phyloP scores from a whole-genome alignment of 2,113 vertebrate genomes.

The Mustela lutreola region DNA sequence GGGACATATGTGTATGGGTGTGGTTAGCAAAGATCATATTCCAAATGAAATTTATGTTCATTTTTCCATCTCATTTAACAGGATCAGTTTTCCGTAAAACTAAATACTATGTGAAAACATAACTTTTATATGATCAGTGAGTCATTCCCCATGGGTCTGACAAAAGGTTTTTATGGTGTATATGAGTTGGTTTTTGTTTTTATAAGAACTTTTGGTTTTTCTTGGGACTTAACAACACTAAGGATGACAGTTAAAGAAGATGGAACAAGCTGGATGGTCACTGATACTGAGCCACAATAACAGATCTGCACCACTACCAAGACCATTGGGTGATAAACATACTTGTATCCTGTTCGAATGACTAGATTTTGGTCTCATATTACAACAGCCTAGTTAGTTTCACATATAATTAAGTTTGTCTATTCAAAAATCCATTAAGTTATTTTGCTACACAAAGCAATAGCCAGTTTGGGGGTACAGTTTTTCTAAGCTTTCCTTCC shows the following conservation, averaged over 20 bases:
- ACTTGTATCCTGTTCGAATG: not conserved
- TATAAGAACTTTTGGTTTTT: not conserved
- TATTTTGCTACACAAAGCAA: not conserved
- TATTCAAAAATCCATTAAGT: not conserved
- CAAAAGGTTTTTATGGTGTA: not conserved
- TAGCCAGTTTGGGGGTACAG: not conserved
- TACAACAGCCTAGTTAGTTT: not conserved
- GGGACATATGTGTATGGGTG: rapidly evolving
- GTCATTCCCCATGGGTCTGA: not conserved
- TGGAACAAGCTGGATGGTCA: not conserved
- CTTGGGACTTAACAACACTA: not conserved
- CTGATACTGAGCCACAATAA: not conserved
- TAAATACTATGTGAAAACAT: constrained; percentile 6
- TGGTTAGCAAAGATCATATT: not conserved
- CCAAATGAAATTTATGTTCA: not conserved
- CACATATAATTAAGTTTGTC: not conserved
- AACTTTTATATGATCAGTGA: not conserved
- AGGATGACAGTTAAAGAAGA: not conserved
- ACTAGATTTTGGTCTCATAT: not conserved
- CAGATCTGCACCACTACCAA: not conserved
- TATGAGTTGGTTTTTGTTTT: not conserved
- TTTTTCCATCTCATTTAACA: constrained; percentile 10
- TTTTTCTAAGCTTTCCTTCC: not conserved
- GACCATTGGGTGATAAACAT: not conserved
- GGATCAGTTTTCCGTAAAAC: not conserved